Base-by-base conservation (phyloP, 2,113 vertebrate species). In the Montifringilla adamsi region DNA sequence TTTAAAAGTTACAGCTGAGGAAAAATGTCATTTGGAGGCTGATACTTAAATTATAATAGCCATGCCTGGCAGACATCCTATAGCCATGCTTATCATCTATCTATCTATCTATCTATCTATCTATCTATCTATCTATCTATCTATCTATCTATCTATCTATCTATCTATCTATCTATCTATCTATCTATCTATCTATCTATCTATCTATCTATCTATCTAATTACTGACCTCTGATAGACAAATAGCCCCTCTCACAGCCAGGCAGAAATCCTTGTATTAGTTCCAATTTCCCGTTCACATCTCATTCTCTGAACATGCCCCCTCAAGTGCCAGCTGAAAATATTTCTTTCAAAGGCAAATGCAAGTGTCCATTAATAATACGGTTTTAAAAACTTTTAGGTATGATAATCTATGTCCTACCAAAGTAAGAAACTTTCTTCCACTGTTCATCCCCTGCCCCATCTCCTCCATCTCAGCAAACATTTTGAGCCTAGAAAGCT, bases 361-460 rank as follows among this genome's bases (percentile, higher is more conserved):
- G 7, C 26, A 53, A 62, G 13, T 0, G 0, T 33, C 55, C 23
- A 13, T 26, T 67, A 46, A 50, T 9, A 39, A 31, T 26, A 27
- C 0, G 0, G 3, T 50, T 93, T 83, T 77, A 26, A 43, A 82
- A 68, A 37, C 5, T 7, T 30, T 66, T 77, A 35, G 33, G 24
- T 66, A 8, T 2, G 6, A 60, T 43, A 24, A 20, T 52, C 20
- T 44, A 24, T 46, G 11, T 13, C 26, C 13, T 50, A 74, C 12
- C 39, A 84, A 77, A 81, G n/a, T 43, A 84, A 77, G 27, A 23
- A 69, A 58, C 37, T 37, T 37, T 63, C 35, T 37, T 50, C 21
- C 9, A 6, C n/a, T 73, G 6, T 37, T 77, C 8, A n/a, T 70
- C 8, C 5, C 3, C 6, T 13, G 3, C 7, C 9, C 15, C 9